Base-by-base conservation (phyloP, 1,140 invertebrate species). In the Eumeta japonica region DNA sequence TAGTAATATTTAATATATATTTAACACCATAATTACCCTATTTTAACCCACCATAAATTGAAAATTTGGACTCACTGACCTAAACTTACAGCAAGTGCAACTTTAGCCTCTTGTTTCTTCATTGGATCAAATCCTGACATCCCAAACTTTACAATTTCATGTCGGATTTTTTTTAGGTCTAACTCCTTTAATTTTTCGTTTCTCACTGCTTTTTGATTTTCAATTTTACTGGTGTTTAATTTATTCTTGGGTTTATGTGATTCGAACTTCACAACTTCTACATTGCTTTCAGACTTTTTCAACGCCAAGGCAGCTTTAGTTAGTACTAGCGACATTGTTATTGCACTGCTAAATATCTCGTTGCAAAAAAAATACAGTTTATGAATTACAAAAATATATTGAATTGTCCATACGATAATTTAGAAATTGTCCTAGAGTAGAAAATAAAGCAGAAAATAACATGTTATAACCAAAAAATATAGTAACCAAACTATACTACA, bases 61-160 rank as follows among this genome's bases (percentile, higher is more conserved):
- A n/a, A n/a, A n/a, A n/a, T n/a, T n/a, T n/a, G n/a, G n/a, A n/a
- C n/a, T n/a, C 18, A 39, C 54, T 60, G 47, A 75, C 80, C 83
- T 58, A 86, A 75, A 52, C 77, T 81, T 37, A 86, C 77, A 3
- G 81, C 80, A 4, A 84, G 58, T 4, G 78, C 79, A 31, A 81
- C 73, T 65, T 83, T 82, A 10, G 81, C 81, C 63, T 81, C 63
- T 43, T 77, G 63, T 45, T 82, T 83, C 32, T 81, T 79, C 2
- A 54, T 53, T 10, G 75, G 64, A 39, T 81, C 73, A 37, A 85
- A 80, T 27, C 82, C 82, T 11, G 81, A 78, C 71, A 85, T 83
- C 37, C 79, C 83, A 58, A 85, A 83, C 50, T 81, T 84, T n/a
- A 84, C 76, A 9, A 86, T 67, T 46, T 86, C 83, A 58, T 81